phyloP scores from a whole-genome alignment of 2,113 vertebrate genomes.

The Trichechus manatus region DNA sequence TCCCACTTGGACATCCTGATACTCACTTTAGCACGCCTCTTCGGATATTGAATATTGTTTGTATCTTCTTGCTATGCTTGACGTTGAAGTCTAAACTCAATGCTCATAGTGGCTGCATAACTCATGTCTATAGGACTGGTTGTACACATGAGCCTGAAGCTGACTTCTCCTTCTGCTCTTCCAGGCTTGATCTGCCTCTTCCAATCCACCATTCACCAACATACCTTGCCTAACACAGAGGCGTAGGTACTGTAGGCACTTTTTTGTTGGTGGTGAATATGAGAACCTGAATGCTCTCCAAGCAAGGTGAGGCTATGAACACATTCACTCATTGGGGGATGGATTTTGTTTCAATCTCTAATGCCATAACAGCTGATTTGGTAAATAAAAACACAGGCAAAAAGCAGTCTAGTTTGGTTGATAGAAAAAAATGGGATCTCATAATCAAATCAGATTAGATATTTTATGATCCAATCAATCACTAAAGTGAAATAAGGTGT shows the following conservation, averaged over 20 bases:
- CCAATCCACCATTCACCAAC: not conserved
- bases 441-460: not conserved
- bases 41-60: not conserved
- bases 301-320: not conserved
- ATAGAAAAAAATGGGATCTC: not conserved
- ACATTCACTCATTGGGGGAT: not conserved
- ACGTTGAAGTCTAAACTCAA: not conserved
- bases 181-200: not conserved
- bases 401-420: not conserved
- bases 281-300: not conserved
- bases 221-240: not conserved
- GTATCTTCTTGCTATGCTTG: not conserved
- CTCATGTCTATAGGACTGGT: not conserved
- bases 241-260: too few species aligned
- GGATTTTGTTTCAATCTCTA: not conserved
- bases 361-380: not conserved
- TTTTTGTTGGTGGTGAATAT: not conserved
- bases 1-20: not conserved
- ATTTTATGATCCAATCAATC: not conserved
- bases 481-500: not conserved
- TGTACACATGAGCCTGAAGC: fast-evolving
- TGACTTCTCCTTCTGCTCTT: not conserved
- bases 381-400: not conserved
- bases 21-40: not conserved
- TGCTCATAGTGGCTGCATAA: fast-evolving